These are phyloP conservation scores for Drosophila murphyi DNA, from an alignment of 1,140 invertebrate species.

Conservation along the genomic window DNA sequence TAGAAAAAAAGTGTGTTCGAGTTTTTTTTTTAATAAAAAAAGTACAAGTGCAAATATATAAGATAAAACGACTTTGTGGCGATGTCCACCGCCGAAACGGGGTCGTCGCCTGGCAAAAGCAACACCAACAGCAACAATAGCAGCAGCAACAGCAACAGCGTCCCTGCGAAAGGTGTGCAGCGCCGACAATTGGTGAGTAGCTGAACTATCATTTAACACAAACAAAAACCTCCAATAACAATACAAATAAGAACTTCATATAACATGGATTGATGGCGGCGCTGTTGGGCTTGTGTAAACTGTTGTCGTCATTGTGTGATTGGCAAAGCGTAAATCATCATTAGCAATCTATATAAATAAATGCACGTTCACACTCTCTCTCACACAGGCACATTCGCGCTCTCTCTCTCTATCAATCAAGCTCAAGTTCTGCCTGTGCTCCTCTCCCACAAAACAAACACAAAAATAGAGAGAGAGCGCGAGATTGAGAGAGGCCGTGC, in stretches of 20 bases:
- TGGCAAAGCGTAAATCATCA: conserved; percentile 69
- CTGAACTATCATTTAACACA: conserved; percentile 5
- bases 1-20: conserved; percentile 11
- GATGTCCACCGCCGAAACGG: conserved; percentile 84
- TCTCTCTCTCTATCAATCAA: conserved; percentile 13
- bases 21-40: not conserved
- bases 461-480: conserved; percentile 1
- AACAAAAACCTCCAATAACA: not conserved
- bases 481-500: conserved; percentile 10
- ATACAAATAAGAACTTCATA: not conserved
- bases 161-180: conserved; percentile 75
- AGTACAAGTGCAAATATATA: conserved; percentile 49
- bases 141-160: conserved; percentile 35
- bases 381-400: not conserved
- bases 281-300: conserved; percentile 5
- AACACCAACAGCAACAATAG: conserved; percentile 59
- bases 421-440: conserved; percentile 31
- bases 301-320: conserved; percentile 51
- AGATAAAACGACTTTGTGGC: conserved; percentile 57
- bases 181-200: conserved; percentile 83
- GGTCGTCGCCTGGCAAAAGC: conserved; percentile 84
- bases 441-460: conserved; percentile 7
- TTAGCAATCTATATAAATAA: conserved; percentile 74
- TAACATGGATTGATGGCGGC: conserved; percentile 25
- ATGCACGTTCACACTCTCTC: conserved; percentile 57